A percentile compares a stretch with the other conserved stretches of the same genome.
Evolutionary conservation across 2,888 invertebrate species (phyloP).

Genomic region (Sturmia bella): DNA sequence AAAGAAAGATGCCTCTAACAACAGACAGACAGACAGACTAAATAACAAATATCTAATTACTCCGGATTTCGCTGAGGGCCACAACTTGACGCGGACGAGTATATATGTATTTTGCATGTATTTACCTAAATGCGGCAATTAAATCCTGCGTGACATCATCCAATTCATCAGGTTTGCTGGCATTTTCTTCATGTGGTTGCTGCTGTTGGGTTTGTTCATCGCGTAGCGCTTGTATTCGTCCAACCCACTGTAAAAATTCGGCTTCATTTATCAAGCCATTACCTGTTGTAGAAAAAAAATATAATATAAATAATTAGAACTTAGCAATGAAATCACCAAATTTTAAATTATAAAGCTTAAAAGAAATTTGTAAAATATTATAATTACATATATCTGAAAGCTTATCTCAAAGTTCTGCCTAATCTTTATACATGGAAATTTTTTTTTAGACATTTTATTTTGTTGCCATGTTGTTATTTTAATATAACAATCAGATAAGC

Average conservation of each 20-base stretch:
- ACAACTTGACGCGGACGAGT: too few relatives aligned
- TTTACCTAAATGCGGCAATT: constrained; percentile 90
- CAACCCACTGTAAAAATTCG: constrained; percentile 90
- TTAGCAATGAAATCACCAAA: not conserved
- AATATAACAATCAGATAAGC: not conserved
- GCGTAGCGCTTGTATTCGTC: constrained; percentile 87
- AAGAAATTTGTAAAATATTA: too few relatives aligned
- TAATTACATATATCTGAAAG: too few relatives aligned
- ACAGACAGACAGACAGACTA: too few relatives aligned
- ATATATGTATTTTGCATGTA: constrained; percentile 6
- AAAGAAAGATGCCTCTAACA: too few relatives aligned
- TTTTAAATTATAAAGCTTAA: too few relatives aligned
- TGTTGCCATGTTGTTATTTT: not conserved
- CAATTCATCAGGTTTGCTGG: constrained; percentile 82
- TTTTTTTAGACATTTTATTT: too few relatives aligned
- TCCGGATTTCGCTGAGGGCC: too few relatives aligned
- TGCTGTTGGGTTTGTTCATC: constrained; percentile 81
- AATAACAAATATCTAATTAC: too few relatives aligned
- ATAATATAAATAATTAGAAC: constrained; percentile 39
- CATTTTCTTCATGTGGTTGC: constrained; percentile 81
- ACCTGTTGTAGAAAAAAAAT: constrained; percentile 82
- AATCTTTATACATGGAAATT: too few relatives aligned
- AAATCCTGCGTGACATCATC: constrained; percentile 90
- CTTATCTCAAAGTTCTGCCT: too few relatives aligned
- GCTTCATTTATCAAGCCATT: constrained; percentile 89